These are phyloP conservation scores for Balanococcus diminutus DNA, from an alignment of 2,888 invertebrate genomes.

Conservation along the genomic window DNA sequence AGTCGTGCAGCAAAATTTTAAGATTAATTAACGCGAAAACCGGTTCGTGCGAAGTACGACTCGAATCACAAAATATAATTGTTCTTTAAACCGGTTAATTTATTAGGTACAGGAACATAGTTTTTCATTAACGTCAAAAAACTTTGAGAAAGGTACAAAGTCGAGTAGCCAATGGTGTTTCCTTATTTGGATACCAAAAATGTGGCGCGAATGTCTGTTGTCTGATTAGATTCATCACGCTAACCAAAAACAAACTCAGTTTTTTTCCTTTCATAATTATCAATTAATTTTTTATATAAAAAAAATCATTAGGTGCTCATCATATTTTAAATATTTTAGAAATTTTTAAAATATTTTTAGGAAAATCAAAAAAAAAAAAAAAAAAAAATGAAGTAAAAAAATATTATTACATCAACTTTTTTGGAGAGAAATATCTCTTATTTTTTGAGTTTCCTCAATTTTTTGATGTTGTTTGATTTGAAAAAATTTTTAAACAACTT, in stretches of 20 bases:
- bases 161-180: neutral
- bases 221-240: neutral
- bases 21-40: slow-evolving; percentile 31
- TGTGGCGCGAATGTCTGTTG: neutral
- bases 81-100: slow-evolving; percentile 6
- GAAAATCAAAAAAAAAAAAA: too few species aligned
- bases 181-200: neutral
- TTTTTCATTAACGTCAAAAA: slow-evolving; percentile 20
- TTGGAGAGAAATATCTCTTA: too few species aligned
- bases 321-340: too few species aligned
- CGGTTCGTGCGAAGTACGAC: slow-evolving; percentile 1
- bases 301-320: too few species aligned
- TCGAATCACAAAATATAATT: neutral
- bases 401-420: too few species aligned
- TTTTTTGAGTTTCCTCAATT: too few species aligned
- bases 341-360: too few species aligned
- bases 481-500: too few species aligned
- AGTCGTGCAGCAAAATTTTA: slow-evolving; percentile 8
- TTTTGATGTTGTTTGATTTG: too few species aligned
- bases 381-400: too few species aligned
- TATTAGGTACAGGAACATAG: slow-evolving; percentile 8
- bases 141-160: neutral
- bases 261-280: too few species aligned
- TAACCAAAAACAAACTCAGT: neutral
- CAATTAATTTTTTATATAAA: too few species aligned